A percentile compares a stretch with the other conserved stretches of the same genome.
Conservation (phyloP, 2,888 invertebrate species). For the Eristalinus aeneus region DNA sequence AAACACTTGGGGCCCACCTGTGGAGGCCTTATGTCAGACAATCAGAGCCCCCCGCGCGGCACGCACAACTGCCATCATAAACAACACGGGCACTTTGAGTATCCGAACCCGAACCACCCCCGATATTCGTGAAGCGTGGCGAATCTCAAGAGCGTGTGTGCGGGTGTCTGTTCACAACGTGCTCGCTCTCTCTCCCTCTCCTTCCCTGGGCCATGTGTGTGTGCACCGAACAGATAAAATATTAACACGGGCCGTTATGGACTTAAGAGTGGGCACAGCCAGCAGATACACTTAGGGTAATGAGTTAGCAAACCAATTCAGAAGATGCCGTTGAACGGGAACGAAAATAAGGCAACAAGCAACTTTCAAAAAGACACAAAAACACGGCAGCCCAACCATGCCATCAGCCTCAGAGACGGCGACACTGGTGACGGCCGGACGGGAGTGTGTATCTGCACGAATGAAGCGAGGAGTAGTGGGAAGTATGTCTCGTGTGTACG, state of each 20-base stretch:
- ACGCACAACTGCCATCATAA: not conserved
- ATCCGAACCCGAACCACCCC: conserved; percentile 4
- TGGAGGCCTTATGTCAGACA: not conserved
- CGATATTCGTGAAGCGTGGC: not conserved
- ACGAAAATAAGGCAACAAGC: not conserved
- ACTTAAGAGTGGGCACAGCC: conserved; percentile 1
- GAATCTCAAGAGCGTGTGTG: not conserved
- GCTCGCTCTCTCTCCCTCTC: no score
- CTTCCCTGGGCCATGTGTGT: not conserved
- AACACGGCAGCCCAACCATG: not conserved
- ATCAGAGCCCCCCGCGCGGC: not conserved
- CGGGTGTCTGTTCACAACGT: not conserved
- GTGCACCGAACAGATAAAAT: conserved; percentile 14
- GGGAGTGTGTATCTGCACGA: not conserved
- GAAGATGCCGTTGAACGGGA: conserved; percentile 20
- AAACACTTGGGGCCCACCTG: conserved; percentile 29
- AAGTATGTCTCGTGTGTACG: not conserved
- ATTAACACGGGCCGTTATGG: conserved; percentile 13
- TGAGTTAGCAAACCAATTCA: conserved; percentile 46
- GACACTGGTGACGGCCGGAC: not conserved
- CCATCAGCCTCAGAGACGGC: conserved; percentile 28
- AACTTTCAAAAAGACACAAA: conserved; percentile 9
- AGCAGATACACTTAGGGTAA: conserved; percentile 53
- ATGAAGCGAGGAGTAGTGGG: not conserved
- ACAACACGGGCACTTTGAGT: not conserved